Evolutionary conservation across 1,140 invertebrate genomes (phyloP).

Genomic region (Drosophila repletoides): DNA sequence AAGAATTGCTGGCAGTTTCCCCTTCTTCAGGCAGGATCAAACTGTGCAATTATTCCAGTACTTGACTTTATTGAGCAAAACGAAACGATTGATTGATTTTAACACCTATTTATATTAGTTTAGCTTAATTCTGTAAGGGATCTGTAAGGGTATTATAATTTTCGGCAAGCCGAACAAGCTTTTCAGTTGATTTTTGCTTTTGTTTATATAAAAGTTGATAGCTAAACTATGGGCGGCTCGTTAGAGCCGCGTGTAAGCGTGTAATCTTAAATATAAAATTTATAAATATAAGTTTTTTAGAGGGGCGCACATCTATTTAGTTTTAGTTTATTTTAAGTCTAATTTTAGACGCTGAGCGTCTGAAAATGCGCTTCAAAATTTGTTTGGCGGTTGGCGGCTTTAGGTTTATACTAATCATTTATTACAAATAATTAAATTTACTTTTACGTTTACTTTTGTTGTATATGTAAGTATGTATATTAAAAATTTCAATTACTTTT

Average conservation of each 20-base stretch:
- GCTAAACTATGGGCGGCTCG: constrained; percentile 57
- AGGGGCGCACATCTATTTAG: constrained; percentile 18
- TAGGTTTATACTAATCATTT: constrained; percentile 37
- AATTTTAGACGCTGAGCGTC: constrained; percentile 73
- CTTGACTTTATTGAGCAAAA: constrained; percentile 12
- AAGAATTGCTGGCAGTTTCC: not conserved
- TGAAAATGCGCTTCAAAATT: constrained; percentile 69
- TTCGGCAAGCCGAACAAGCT: constrained; percentile 37
- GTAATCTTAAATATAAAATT: constrained; percentile 47
- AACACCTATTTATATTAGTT: no score
- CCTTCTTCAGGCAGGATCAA: no score
- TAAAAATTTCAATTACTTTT: constrained; percentile 58
- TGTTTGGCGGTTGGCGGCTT: constrained; percentile 67
- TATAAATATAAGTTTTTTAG: constrained; percentile 16
- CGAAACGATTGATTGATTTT: not conserved
- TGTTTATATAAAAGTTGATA: constrained; percentile 62
- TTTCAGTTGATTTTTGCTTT: constrained; percentile 10
- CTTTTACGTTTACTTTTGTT: constrained; percentile 22
- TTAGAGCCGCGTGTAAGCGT: constrained; percentile 61
- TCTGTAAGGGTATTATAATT: constrained; percentile 12
- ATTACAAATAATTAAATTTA: constrained; percentile 34
- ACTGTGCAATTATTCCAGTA: not conserved
- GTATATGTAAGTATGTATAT: constrained; percentile 32
- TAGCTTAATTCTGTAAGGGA: not conserved
- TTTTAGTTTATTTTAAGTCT: constrained; percentile 48